Base-by-base conservation (phyloP, 2,113 vertebrate genomes). In the Prionailurus viverrinus region DNA sequence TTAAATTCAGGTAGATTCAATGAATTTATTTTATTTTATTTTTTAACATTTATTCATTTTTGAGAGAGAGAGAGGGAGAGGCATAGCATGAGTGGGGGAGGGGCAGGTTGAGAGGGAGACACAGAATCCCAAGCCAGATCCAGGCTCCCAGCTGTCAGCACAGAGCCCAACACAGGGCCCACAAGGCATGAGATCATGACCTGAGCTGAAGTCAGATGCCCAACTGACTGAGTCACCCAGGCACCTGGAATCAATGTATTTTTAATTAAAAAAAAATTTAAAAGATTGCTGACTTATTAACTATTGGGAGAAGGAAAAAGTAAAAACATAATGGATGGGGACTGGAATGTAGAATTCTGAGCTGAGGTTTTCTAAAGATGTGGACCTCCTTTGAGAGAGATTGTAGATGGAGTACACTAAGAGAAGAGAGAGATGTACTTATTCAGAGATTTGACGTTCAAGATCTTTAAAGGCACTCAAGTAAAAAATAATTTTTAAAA, bases 351-450 rank as follows among this genome's bases (percentile, higher is more conserved):
- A 91, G 33, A 73, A 71, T n/a, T 69, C 27, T 89, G 10, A 61
- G 18, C 23, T 45, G 7, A 84, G 3, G 16, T 92, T 94, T 11
- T 76, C 16, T n/a, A 53, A 13, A 65, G 12, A 31, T 55, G 29
- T 39, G 3, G 4, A 25, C 16, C 33, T 80, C 18, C 33, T 89
- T 73, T 86, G 9, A 36, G 25, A 45, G 13, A 78, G 3, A 90
- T 58, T 58, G 51, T 4, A 36, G 33, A 79, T 10, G 29, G 36
- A 82, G 3, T 5, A 11, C 19, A 53, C 0, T 18, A 69, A 33
- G 1, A 48, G 33, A 31, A 45, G 2, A 48, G 33, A 31, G 0
- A n/a, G 45, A 16, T 18, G 21, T 18, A 21, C 1, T 61, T 6
- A 10, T 19, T 31, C 18, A 45, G 13, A 84, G 25, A 18, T 27